Base-by-base conservation (phyloP, 1,140 invertebrate genomes). In the Caenorhabditis latens region DNA sequence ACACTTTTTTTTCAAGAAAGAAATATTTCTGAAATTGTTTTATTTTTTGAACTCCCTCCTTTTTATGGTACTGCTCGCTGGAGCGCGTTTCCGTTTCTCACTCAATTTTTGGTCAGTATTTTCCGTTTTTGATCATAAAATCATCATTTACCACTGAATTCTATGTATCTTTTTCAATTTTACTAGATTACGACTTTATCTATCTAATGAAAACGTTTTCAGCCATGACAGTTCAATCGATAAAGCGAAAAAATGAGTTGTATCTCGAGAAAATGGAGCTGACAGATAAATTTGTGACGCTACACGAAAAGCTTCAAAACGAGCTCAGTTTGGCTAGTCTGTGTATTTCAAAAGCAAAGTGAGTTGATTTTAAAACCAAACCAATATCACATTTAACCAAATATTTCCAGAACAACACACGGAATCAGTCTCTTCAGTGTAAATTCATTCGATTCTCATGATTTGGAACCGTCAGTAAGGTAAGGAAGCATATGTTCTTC, bases 331-430 rank as follows among this genome's bases (percentile, higher is more conserved):
- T 61, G 43, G 61, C 84, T 4, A 85, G 63, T 40, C 50, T 85
- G 50, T 53, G 63, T 21, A 48, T 85, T 71, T 85, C 84, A 11
- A 85, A 85, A 61, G 84, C 84, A 50, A 85, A 85, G 84, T 85
- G 46, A 75, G 84, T 71, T 67, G 67, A 40, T 67, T 67, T 32
- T 9, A 65, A 46, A 65, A 48, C 48, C 1, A n/a, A n/a, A 21
- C 2, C n/a, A 40, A 53, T 82, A 21, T 48, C 8, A 42, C 24
- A 7, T 16, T 13, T 46, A 4, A 11, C 4, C 7, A 4, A 71
- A 85, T 48, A n/a, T 48, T 55, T 65, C 16, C 63, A 65, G 65
- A 53, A 50, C 43, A 53, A 85, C 24, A n/a, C 50, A 67, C 32
- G 84, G 65, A 50, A 71, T 85, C 19, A 71, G 46, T 42, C 43